Evolutionary conservation across 1,140 invertebrate genomes (phyloP).

Genomic region (Lepidurus apus): DNA sequence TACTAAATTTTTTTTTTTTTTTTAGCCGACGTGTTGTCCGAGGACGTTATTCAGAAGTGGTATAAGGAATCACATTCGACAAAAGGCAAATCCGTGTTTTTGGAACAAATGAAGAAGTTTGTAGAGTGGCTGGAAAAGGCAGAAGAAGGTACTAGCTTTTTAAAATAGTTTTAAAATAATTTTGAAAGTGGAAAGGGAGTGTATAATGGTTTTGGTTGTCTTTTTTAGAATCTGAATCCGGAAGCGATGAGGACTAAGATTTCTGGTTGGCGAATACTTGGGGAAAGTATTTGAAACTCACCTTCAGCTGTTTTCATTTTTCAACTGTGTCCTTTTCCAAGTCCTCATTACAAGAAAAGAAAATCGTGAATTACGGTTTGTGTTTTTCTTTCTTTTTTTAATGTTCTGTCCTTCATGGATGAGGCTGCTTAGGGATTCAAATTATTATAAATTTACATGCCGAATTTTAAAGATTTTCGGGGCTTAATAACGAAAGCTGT

Average conservation of each 20-base stretch:
- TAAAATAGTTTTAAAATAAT: too few relatives aligned
- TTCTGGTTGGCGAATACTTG: neutral
- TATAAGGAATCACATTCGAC: constrained; percentile 84
- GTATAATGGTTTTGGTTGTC: constrained; percentile 37
- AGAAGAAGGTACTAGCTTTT: constrained; percentile 88
- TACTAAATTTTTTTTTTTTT: constrained; percentile 38
- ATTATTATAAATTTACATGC: neutral
- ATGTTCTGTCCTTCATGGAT: neutral
- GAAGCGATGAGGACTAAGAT: constrained; percentile 38
- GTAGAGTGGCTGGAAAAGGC: constrained; percentile 94
- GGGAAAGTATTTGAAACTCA: constrained; percentile 24
- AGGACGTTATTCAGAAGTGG: constrained; percentile 89
- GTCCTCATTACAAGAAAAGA: constrained; percentile 23
- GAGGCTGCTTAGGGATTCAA: neutral
- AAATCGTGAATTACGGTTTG: neutral
- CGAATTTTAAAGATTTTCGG: neutral
- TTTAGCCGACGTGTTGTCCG: constrained; percentile 74
- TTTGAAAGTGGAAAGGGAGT: too few relatives aligned
- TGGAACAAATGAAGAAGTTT: constrained; percentile 96
- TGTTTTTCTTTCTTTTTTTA: neutral
- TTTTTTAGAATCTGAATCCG: constrained; percentile 40
- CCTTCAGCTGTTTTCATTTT: constrained; percentile 24
- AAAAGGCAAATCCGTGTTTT: constrained; percentile 93
- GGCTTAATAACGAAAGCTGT: neutral
- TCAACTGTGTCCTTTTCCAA: neutral